phyloP scores from a whole-genome alignment of 2,888 invertebrate species.

The Folsomia manolachei region DNA sequence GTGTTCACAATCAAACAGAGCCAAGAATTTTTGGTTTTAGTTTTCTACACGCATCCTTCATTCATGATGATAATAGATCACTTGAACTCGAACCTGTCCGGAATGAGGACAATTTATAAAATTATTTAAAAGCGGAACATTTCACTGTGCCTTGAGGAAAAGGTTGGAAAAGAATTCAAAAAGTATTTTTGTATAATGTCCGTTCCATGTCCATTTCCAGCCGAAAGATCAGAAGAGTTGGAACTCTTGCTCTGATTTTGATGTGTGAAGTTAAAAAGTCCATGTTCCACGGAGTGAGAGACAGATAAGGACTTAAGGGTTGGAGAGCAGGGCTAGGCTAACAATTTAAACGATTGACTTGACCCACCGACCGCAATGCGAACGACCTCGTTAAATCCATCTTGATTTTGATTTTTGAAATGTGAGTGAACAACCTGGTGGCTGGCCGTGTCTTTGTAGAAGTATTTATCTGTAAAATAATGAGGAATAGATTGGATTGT shows the following conservation, averaged over 20 bases:
- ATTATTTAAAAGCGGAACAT: too few relatives aligned
- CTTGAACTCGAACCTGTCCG: background rate
- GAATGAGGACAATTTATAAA: background rate
- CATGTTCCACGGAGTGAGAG: constrained; percentile 6
- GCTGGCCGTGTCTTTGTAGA: too few relatives aligned
- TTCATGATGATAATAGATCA: background rate
- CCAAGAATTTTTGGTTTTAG: background rate
- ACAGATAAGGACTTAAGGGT: too few relatives aligned
- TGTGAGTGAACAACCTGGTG: background rate
- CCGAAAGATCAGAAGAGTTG: too few relatives aligned
- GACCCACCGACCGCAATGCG: background rate
- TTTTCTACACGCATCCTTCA: too few relatives aligned
- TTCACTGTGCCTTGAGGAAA: background rate
- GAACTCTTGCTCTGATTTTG: too few relatives aligned
- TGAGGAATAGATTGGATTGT: background rate
- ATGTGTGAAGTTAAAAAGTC: constrained; percentile 1
- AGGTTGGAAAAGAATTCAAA: background rate
- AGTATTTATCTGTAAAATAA: too few relatives aligned
- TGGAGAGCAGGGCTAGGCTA: too few relatives aligned
- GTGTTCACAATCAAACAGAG: too few relatives aligned
- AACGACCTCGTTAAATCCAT: background rate
- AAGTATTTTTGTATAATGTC: too few relatives aligned
- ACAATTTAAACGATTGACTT: too few relatives aligned
- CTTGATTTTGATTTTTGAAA: background rate
- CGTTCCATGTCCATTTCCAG: too few relatives aligned